Evolutionary conservation across 1,140 invertebrate genomes (phyloP), one percentile per base, ranked within the genome.

Genomic region (Bombus affinis): DNA sequence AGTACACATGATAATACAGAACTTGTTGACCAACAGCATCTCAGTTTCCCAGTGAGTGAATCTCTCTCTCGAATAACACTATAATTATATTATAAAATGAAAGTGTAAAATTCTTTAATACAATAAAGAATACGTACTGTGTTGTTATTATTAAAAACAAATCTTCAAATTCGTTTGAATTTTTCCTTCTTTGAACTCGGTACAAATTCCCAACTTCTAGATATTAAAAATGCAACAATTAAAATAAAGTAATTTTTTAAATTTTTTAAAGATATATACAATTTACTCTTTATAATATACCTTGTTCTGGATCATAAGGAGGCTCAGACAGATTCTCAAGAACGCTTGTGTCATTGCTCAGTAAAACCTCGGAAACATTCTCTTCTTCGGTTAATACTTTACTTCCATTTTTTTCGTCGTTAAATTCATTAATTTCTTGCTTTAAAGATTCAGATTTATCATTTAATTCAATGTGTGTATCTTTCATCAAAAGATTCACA

Each of bases 11-110:
- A 96, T 74, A 96, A 92, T 44, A 97, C 89, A 1, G 95, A 95
- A 87, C 95, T 95, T 1, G 96, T 92, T 39, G 96, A 95, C 97
- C 97, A 97, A 86, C 95, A 95, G 10, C 93, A 95, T 89, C 94
- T 95, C 0, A 96, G 94, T 88, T 95, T 96, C 65, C 94, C 94
- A 44, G 93, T 95, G 74, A 94, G 92, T 15, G 93, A 85, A 89
- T 96, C 95, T 86, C 92, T 93, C 91, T 96, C 96, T 71, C 93
- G 95, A 32, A 96, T 93, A 70, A 95, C 89, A 8, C 93, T 95
- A 62, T 3, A 76, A 79, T 73, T 71, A 72, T n/a, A 73, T 37
- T 59, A 88, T 76, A 70, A 25, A 57, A 57, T 59, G 65, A 81
- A 70, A 39, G 72, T 72, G 59, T 53, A 87, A 82, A 68, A 25